These are phyloP conservation scores for Anolis sagrei DNA, from an alignment of 2,113 vertebrate genomes.

Conservation along the genomic window DNA sequence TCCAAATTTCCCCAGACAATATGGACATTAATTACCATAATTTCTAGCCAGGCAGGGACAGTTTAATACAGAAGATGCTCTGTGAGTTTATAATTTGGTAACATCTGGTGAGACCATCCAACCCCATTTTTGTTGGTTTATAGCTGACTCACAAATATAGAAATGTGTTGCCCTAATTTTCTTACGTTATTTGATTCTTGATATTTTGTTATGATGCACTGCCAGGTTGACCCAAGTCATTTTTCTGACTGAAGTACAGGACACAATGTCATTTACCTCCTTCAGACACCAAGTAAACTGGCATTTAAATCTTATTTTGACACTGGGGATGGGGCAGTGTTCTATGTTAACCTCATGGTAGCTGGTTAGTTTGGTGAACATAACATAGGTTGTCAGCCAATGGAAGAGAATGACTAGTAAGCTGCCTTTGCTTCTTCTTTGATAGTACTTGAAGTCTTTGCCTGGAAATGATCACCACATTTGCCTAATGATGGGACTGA, in stretches of 20 bases:
- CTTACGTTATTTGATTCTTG: neutral
- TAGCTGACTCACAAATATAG: neutral
- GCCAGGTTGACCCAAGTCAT: neutral
- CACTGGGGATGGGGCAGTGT: neutral
- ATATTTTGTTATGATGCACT: neutral
- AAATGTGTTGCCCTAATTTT: neutral
- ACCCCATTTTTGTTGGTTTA: neutral
- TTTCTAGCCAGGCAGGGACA: constrained; percentile 12
- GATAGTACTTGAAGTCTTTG: too few species aligned
- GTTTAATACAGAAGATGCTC: neutral
- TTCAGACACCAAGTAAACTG: too few species aligned
- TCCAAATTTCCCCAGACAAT: constrained; percentile 27
- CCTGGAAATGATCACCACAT: too few species aligned
- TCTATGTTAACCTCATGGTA: too few species aligned
- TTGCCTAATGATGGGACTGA: too few species aligned
- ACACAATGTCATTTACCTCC: too few species aligned
- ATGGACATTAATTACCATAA: constrained; percentile 18
- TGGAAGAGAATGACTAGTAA: too few species aligned
- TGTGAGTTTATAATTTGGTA: constrained; percentile 16
- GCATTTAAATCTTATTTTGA: neutral
- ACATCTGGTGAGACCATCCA: constrained; percentile 5
- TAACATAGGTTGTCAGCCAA: too few species aligned
- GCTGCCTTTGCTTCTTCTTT: too few species aligned
- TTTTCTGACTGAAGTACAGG: neutral
- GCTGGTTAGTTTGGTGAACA: too few species aligned